Percentiles rank a stretch among this genome's conserved stretches.
Evolutionary conservation across 2,113 vertebrate species (phyloP).

Genomic region (Bubo bubo): DNA sequence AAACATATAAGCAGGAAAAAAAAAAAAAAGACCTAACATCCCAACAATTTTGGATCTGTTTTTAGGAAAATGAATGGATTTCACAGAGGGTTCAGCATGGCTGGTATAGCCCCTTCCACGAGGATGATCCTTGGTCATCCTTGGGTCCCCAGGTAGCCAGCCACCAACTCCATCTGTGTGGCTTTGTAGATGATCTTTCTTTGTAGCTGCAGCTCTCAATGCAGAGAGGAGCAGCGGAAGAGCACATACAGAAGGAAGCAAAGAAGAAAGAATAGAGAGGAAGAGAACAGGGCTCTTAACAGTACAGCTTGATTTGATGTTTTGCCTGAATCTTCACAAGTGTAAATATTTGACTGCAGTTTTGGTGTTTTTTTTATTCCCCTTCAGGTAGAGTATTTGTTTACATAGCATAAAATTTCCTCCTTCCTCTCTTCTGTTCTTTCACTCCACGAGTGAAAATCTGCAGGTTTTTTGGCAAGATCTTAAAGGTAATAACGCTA

Average conservation of each 20-base stretch:
- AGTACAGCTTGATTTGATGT: conserved; percentile 51
- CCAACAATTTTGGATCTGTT: neutral
- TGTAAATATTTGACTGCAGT: conserved; percentile 61
- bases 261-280: neutral
- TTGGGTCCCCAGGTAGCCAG: neutral
- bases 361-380: conserved; percentile 39
- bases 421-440: conserved; percentile 26
- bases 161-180: neutral
- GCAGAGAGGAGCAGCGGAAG: neutral
- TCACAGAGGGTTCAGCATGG: neutral
- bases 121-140: neutral
- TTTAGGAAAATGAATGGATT: neutral
- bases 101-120: neutral
- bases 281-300: conserved; percentile 23
- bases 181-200: neutral
- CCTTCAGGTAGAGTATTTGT: conserved; percentile 65
- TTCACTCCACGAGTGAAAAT: neutral
- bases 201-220: neutral
- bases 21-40: neutral
- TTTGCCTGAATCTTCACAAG: conserved; percentile 61
- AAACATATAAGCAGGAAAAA: neutral
- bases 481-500: neutral
- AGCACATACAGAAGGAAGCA: neutral
- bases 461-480: conserved; percentile 9
- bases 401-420: conserved; percentile 41